Evolutionary conservation across 2,888 invertebrate species (phyloP), one percentile per base, ranked within the genome.

Genomic region (Osmoderma eremita): DNA sequence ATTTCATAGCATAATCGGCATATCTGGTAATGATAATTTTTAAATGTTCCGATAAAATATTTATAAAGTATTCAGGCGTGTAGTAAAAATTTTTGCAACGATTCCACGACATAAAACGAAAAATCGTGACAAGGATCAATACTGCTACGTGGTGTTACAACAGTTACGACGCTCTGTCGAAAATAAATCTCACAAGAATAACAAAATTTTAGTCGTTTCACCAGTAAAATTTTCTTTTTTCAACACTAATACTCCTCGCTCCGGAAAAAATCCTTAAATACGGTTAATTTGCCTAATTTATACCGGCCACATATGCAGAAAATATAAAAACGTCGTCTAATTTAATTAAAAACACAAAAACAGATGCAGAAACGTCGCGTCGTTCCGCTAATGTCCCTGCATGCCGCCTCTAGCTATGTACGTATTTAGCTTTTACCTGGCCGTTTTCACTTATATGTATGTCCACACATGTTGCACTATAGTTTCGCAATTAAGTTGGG

Each of bases 401-500:
- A 58, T 58, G 24, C 65, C 36, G 56, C 64, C 22, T 70, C 69
- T 18, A 38, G 20, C 53, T 38, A 36, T 15, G 17, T 38, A 36
- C 8, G 17, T 53, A 53, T 17, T 18, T 53, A 51, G 50, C 50
- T 48, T 65, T 18, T 65, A 68, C 69, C 72, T 71, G 68, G 67
- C 69, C 69, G 70, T 67, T 67, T 38, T 68, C 68, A 58, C 63
- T 68, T 62, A 63, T 63, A 65, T 76, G 77, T 79, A 79, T 78
- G 79, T 79, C 77, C 81, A 65, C 81, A 81, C 79, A 81, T 82
- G 81, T 80, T 80, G 80, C 79, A 77, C 79, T 78, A 82, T 82
- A 82, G 82, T 82, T 82, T 81, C 77, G 82, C 80, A 82, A 82
- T 82, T 82, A 82, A 80, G 81, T 77, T 65, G 65, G 65, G 58